A percentile compares a stretch with the other conserved stretches of the same genome.
These are phyloP conservation scores for Bombycilla garrulus DNA, from an alignment of 2,113 vertebrate species.

Conservation along the genomic window DNA sequence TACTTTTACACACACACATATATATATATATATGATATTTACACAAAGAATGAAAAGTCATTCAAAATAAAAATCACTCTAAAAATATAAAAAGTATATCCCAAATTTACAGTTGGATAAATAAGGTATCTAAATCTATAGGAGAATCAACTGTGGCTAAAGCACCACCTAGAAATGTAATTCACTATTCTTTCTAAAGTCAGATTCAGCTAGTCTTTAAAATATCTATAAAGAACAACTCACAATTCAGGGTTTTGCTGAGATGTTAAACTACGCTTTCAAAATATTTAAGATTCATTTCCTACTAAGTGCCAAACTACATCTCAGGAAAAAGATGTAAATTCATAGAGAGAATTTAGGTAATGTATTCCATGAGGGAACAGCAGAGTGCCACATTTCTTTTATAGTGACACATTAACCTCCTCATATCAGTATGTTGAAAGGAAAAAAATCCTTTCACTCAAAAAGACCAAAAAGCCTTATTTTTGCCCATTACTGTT, in stretches of 20 bases:
- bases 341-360: constrained; percentile 53
- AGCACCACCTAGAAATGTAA: not conserved
- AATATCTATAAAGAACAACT: constrained; percentile 8
- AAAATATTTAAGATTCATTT: constrained; percentile 70
- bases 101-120: not conserved
- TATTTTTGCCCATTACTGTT: not conserved
- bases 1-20: not conserved
- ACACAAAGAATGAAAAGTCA: not conserved
- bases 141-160: not conserved
- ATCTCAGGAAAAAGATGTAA: constrained; percentile 49
- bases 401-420: constrained; percentile 60
- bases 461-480: constrained; percentile 14
- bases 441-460: constrained; percentile 21
- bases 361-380: constrained; percentile 59
- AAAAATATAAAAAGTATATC: not conserved
- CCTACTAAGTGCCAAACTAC: constrained; percentile 39
- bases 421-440: constrained; percentile 34
- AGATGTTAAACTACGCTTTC: constrained; percentile 57
- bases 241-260: constrained; percentile 1
- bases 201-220: not conserved
- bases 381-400: constrained; percentile 49
- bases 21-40: not conserved
- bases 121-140: not conserved
- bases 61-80: not conserved
- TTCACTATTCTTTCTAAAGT: not conserved